A percentile compares a stretch with the other conserved stretches of the same genome.
phyloP scores from a whole-genome alignment of 2,797 vertebrate genomes.

The Tokudaia tokunoshimensis region DNA sequence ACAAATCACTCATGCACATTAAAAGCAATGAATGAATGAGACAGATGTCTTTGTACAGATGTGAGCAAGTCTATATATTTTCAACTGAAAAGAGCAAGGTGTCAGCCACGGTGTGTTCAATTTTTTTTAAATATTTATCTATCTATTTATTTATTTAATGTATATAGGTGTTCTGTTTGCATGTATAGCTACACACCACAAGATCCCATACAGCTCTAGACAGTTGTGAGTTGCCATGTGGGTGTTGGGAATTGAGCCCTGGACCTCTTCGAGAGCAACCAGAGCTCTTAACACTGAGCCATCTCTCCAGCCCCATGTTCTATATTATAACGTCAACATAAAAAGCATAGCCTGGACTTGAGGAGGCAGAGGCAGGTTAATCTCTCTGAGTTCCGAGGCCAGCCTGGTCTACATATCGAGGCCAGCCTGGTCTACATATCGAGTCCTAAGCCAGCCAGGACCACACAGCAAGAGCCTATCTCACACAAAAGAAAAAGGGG shows the following conservation, averaged over 20 bases:
- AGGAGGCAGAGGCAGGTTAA: background rate
- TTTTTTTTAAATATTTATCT: background rate
- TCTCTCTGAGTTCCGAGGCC: background rate
- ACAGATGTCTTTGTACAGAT: background rate
- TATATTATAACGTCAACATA: background rate
- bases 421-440: background rate
- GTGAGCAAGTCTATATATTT: background rate
- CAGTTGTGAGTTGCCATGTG: background rate
- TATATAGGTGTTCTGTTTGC: background rate
- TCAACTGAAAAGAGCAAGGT: background rate
- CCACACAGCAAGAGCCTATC: background rate
- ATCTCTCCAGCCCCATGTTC: background rate
- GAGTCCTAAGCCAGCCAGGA: background rate
- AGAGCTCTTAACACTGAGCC: background rate
- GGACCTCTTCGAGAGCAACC: background rate
- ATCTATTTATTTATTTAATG: background rate
- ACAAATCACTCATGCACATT: background rate
- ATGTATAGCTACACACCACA: background rate
- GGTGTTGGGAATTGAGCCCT: background rate
- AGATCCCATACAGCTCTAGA: background rate
- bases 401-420: background rate
- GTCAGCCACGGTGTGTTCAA: background rate
- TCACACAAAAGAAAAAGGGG: background rate
- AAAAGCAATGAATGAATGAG: background rate
- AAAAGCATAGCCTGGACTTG: background rate